Base-by-base conservation (phyloP, 2,888 invertebrate species). In the Agrochola lychnidis region DNA sequence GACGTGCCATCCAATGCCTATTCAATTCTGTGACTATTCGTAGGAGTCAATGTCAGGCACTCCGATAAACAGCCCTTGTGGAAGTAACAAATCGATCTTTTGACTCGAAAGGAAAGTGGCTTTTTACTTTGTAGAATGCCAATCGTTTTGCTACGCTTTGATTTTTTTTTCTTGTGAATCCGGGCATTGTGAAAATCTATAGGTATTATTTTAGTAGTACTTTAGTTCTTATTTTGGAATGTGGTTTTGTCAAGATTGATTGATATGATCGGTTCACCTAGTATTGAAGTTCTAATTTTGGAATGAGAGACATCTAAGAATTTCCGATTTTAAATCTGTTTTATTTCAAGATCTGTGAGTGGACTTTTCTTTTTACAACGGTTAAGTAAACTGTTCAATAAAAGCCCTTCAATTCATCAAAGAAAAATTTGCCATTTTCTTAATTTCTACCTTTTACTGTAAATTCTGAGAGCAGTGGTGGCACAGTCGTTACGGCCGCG, bases 41-140 rank as follows among this genome's bases (percentile, higher is more conserved):
- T 76, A 81, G 79, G 79, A 89, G 89, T 91, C 89, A 88, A 85
- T 87, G 89, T 86, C 87, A 86, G 85, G 78, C 83, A 86, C 88
- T 79, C 36, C 73, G 67, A 78, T 88, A 90, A 90, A 87, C 83
- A 89, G 86, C 84, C 82, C 86, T 88, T 82, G 82, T 86, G 84
- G 82, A 87, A 88, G 86, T 90, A 90, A 91, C 90, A 91, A 91
- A 91, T 92, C 87, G 89, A 91, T 86, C 85, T 89, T 88, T 88
- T 85, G 83, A 78, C 76, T 76, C 74, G 73, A 83, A 82, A 84
- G 36, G 75, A 78, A 79, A 76, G 68, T 83, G 74, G 78, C 40
- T 56, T 74, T 84, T 73, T 73, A 72, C 78, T 87, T 77, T 76
- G 51, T 48, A 53, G 48, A 74, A 68, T 16, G 53, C 69, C 66